These are phyloP conservation scores for Archilochus colubris DNA, from an alignment of 2,113 vertebrate genomes.

Conservation along the genomic window DNA sequence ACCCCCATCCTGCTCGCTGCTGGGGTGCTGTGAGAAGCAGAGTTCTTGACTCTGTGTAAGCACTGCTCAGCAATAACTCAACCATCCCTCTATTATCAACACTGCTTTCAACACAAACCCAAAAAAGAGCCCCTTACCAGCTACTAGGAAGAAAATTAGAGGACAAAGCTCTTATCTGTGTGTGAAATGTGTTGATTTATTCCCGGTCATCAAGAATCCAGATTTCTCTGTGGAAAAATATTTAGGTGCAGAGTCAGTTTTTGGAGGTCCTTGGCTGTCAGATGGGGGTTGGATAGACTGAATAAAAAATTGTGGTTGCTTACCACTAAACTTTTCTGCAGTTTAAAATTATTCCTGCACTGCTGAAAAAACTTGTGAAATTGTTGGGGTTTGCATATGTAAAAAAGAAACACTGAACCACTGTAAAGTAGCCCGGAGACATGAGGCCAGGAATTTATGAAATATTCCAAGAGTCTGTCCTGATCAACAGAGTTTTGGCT, in stretches of 20 bases:
- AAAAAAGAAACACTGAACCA: background rate
- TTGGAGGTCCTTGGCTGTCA: background rate
- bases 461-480: background rate
- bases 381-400: background rate
- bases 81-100: no score
- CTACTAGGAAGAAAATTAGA: background rate
- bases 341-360: background rate
- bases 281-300: background rate
- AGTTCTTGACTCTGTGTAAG: no score
- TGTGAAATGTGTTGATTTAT: background rate
- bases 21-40: no score
- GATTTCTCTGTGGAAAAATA: background rate
- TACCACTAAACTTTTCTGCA: background rate
- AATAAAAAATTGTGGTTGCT: background rate
- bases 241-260: background rate
- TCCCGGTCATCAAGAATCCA: background rate
- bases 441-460: background rate
- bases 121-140: no score
- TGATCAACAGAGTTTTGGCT: background rate
- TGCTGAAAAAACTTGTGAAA: background rate
- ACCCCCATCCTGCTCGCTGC: no score
- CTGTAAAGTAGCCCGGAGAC: fast-evolving
- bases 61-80: no score
- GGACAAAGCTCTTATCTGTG: background rate
- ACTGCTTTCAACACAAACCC: no score